Evolutionary conservation across 2,888 invertebrate species (phyloP).

Genomic region (Trichogramma evanescens): DNA sequence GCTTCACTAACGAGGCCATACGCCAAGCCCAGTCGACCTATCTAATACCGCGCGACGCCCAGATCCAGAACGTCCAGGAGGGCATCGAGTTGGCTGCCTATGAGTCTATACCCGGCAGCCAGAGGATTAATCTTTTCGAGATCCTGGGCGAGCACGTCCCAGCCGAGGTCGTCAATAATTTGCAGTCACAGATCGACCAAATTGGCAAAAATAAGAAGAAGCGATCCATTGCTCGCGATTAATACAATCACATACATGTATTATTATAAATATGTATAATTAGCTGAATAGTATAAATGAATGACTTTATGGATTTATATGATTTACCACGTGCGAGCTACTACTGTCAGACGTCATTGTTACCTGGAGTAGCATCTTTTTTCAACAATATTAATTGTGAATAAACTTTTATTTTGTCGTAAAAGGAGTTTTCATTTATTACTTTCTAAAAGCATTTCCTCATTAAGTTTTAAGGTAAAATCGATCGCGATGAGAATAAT

Average conservation of each 20-base stretch:
- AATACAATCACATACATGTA: background rate
- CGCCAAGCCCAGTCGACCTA: slow-evolving; percentile 79
- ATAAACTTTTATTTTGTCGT: no score
- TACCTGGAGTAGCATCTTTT: no score
- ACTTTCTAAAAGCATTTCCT: no score
- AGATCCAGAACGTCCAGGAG: slow-evolving; percentile 81
- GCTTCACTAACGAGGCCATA: slow-evolving; percentile 79
- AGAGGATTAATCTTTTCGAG: slow-evolving; percentile 75
- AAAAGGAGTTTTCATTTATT: no score
- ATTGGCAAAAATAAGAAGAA: slow-evolving; percentile 60
- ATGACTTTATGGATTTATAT: no score
- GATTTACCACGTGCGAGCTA: no score
- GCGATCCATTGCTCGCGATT: background rate
- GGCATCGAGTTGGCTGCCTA: slow-evolving; percentile 80
- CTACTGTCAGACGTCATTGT: no score
- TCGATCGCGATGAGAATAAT: no score
- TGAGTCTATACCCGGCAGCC: slow-evolving; percentile 79
- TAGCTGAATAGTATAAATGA: no score
- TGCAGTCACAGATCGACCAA: slow-evolving; percentile 78
- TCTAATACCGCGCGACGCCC: slow-evolving; percentile 78
- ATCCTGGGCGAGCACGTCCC: slow-evolving; percentile 81
- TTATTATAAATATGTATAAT: no score
- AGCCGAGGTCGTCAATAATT: slow-evolving; percentile 79
- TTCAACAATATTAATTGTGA: no score
- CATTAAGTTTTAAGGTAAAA: no score